phyloP scores from a whole-genome alignment of 2,113 vertebrate genomes.

The Labrus mixtus region DNA sequence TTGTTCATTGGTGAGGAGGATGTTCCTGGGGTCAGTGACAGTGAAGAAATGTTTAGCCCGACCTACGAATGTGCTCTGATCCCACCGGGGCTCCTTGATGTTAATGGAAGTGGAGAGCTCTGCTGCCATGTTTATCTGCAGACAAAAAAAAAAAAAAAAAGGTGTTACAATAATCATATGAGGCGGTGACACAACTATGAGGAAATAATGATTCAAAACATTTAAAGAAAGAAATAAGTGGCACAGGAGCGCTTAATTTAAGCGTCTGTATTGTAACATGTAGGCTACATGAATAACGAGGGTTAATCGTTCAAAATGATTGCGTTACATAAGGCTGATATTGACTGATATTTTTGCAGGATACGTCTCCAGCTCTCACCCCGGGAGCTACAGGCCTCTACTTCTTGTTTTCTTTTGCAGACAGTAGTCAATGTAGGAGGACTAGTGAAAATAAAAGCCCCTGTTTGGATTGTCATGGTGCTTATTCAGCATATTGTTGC shows the following conservation, averaged over 20 bases:
- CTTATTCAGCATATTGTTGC: slow-evolving; percentile 79
- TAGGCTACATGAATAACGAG: too few relatives aligned
- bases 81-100: slow-evolving; percentile 97
- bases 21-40: slow-evolving; percentile 95
- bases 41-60: slow-evolving; percentile 98
- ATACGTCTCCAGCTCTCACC: slow-evolving; percentile 11
- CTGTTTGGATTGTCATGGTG: slow-evolving; percentile 43
- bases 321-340: not conserved
- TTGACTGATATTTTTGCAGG: not conserved
- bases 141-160: slow-evolving; percentile 10
- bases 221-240: not conserved
- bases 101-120: slow-evolving; percentile 92
- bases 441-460: slow-evolving; percentile 40
- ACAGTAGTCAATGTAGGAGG: slow-evolving; percentile 30
- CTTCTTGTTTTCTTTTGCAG: slow-evolving; percentile 5
- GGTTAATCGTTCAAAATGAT: not conserved
- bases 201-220: not conserved
- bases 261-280: not conserved
- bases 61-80: slow-evolving; percentile 94
- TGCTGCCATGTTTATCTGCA: slow-evolving; percentile 89
- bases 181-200: not conserved
- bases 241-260: not conserved
- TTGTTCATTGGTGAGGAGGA: slow-evolving; percentile 90
- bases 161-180: not conserved
- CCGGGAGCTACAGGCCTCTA: not conserved